These are phyloP conservation scores for Aquatica leii DNA, from an alignment of 2,888 invertebrate species.

Conservation along the genomic window DNA sequence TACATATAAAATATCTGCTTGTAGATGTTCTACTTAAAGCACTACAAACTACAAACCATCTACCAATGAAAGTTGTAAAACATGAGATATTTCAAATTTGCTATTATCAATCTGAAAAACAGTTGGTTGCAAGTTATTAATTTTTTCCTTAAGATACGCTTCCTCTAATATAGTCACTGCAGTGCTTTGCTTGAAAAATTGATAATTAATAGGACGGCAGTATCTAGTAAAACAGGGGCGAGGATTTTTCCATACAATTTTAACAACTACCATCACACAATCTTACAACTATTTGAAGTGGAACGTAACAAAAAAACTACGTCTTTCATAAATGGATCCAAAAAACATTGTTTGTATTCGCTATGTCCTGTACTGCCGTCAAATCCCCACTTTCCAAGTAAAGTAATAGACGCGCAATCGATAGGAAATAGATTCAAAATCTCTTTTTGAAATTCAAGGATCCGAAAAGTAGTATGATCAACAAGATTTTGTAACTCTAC, in stretches of 20 bases:
- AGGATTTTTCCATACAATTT: background rate
- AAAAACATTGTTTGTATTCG: background rate
- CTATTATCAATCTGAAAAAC: background rate
- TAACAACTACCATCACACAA: too few species aligned
- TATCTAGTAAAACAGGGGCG: background rate
- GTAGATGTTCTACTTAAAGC: background rate
- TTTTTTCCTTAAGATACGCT: background rate
- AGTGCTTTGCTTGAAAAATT: background rate
- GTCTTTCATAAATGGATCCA: background rate
- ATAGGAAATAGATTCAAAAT: background rate
- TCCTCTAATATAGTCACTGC: background rate
- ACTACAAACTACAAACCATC: background rate
- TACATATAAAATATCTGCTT: background rate
- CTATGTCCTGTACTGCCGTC: background rate
- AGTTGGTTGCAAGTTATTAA: background rate
- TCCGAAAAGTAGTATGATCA: background rate
- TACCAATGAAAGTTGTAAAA: background rate
- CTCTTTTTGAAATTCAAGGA: background rate
- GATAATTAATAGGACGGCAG: background rate
- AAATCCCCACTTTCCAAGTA: background rate
- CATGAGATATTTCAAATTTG: background rate
- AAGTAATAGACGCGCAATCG: background rate
- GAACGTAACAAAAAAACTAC: background rate
- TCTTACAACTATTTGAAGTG: background rate
- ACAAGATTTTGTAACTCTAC: background rate